These are phyloP conservation scores for Thomomys bottae DNA, from an alignment of 2,113 vertebrate species.

Conservation along the genomic window DNA sequence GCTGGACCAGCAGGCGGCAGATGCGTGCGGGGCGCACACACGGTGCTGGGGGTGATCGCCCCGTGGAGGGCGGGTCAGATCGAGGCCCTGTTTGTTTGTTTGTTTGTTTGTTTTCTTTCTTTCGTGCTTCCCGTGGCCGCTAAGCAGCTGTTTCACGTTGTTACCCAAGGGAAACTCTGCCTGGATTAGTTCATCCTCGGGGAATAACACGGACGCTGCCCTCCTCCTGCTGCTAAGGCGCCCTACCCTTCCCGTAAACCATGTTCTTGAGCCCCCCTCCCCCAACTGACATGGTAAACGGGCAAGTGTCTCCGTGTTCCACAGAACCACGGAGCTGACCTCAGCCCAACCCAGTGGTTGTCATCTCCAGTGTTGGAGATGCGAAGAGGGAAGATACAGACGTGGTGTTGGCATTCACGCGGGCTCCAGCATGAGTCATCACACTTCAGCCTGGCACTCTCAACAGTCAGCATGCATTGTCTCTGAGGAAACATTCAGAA, in stretches of 20 bases:
- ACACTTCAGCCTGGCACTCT: slow-evolving; percentile 39
- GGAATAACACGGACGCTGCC: neutral
- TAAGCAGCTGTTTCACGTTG: neutral
- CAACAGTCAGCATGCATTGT: slow-evolving; percentile 1
- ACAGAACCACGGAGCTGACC: neutral
- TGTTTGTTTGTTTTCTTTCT: no score
- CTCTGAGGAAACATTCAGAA: neutral
- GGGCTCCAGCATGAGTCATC: slow-evolving; percentile 80
- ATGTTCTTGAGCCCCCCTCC: neutral
- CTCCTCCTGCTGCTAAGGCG: neutral
- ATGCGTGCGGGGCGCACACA: no score
- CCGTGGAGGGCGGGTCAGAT: no score
- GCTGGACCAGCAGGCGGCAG: no score
- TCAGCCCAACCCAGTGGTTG: neutral
- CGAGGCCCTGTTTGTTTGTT: no score
- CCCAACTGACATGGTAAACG: neutral
- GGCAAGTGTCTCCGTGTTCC: neutral
- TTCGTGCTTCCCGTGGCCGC: neutral
- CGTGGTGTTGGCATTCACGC: neutral
- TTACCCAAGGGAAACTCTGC: neutral
- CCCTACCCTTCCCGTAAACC: neutral
- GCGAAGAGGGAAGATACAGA: neutral
- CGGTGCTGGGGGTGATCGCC: no score
- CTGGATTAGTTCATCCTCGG: neutral
- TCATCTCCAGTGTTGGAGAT: neutral